Base-by-base conservation (phyloP, 2,113 vertebrate species). In the Nyctereutes procyonoides region DNA sequence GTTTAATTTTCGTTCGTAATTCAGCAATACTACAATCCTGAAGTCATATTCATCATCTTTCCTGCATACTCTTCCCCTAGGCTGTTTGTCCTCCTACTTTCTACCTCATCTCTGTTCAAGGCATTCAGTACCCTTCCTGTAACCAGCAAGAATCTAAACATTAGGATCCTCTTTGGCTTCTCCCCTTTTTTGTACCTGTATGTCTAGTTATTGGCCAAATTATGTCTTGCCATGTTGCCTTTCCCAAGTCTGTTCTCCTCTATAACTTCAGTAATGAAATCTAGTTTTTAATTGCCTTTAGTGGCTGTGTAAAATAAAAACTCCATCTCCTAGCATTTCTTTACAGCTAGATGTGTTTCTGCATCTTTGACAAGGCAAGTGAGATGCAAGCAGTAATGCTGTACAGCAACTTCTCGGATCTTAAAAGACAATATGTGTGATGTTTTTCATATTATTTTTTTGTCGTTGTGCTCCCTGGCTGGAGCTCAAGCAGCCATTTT, bases 1-100 rank as follows among this genome's bases (percentile, higher is more conserved):
- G 5, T 82, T 93, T 95, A 89, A 85, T 96, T 93, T 93, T 22
- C 5, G 9, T 93, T 95, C 26, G 24, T 69, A 82, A 62, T 84
- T 93, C 22, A 88, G n/a, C 62, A 15, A 15, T 22, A 19, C 10
- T 73, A 0, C 51, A 89, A 43, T 84, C 73, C 20, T 30, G 62
- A 14, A 51, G 22, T 32, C 15, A 16, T 26, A 48, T 26, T 71
- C 10, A 30, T 69, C 86, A 22, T 51, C 26, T 81, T 90, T 13
- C 48, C 16, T 80, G 5, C 35, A 3, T 11, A 3, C 1, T n/a
- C 10, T 83, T 35, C 7, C 28, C 53, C 3, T 8, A 43, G 7
- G 69, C 38, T 81, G 0, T 93, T 55, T 84, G 26, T 81, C 26
- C 13, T 95, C 30, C 12, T 28, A 13, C 3, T 53, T 90, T 58